Conservation (phyloP, 2,888 invertebrate genomes). For the Eubasilissa splendida region DNA sequence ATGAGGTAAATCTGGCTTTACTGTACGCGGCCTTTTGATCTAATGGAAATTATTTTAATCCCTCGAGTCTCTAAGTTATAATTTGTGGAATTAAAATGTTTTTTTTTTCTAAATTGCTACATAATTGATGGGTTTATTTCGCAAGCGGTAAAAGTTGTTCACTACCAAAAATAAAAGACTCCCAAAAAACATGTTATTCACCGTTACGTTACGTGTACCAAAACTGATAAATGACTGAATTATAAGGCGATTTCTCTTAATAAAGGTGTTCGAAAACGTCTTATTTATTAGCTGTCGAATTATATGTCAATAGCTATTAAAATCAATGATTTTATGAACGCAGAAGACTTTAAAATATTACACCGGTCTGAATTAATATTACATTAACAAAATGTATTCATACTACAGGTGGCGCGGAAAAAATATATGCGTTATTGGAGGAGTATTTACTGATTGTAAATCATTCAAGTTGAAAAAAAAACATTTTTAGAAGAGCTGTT, state of each 20-base stretch:
- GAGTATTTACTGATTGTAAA: too few species aligned
- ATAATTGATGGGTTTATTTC: background rate
- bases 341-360: conserved; percentile 26
- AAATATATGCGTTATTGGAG: too few species aligned
- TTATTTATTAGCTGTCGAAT: conserved; percentile 30
- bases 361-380: conserved; percentile 29
- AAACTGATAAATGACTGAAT: conserved; percentile 17
- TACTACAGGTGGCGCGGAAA: background rate
- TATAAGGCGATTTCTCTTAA: conserved; percentile 37
- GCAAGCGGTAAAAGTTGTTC: conserved; percentile 32
- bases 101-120: background rate
- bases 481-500: too few species aligned
- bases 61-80: background rate
- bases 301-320: conserved; percentile 34
- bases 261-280: conserved; percentile 29
- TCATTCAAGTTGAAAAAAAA: too few species aligned
- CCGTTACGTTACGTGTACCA: conserved; percentile 2
- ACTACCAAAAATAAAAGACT: background rate
- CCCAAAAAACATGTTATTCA: background rate
- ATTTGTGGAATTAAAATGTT: background rate
- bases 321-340: conserved; percentile 27
- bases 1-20: too few species aligned
- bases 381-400: background rate
- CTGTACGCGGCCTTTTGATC: too few species aligned
- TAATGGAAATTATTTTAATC: too few species aligned